These are phyloP conservation scores for Ibidorhyncha struthersii DNA, from an alignment of 2,113 vertebrate species.

Conservation along the genomic window DNA sequence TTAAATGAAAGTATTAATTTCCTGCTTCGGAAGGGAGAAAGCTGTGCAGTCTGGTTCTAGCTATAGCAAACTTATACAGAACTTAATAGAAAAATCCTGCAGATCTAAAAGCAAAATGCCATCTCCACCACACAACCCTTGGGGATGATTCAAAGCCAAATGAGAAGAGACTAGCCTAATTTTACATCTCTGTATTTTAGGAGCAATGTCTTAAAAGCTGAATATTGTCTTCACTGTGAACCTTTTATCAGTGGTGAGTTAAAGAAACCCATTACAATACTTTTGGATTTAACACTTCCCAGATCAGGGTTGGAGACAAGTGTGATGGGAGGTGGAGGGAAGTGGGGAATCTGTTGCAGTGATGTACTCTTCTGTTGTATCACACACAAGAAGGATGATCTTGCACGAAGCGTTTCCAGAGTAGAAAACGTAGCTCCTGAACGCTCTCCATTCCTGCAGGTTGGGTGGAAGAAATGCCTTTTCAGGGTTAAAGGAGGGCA, in stretches of 20 bases:
- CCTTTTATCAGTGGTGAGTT: neutral
- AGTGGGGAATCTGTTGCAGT: neutral
- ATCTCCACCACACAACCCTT: neutral
- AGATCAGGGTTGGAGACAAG: neutral
- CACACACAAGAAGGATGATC: neutral
- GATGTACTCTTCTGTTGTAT: neutral
- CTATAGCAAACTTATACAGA: neutral
- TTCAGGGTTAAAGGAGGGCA: rapidly evolving
- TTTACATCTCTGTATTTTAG: slow-evolving; percentile 3
- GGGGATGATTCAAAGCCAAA: slow-evolving; percentile 23
- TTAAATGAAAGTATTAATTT: slow-evolving; percentile 23
- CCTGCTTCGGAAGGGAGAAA: neutral
- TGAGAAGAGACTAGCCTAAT: slow-evolving; percentile 8
- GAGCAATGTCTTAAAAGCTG: slow-evolving; percentile 27
- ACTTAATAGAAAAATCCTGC: slow-evolving; percentile 24
- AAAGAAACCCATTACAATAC: neutral
- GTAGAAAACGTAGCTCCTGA: neutral
- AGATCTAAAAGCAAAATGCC: slow-evolving; percentile 20
- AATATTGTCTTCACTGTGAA: neutral
- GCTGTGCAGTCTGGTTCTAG: neutral
- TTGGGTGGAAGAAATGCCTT: neutral
- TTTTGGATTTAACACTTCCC: neutral
- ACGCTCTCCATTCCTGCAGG: neutral
- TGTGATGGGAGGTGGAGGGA: neutral
- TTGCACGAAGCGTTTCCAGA: neutral